These are phyloP conservation scores for Pachycephus smyrnensis DNA, from an alignment of 2,888 invertebrate species.

Conservation along the genomic window DNA sequence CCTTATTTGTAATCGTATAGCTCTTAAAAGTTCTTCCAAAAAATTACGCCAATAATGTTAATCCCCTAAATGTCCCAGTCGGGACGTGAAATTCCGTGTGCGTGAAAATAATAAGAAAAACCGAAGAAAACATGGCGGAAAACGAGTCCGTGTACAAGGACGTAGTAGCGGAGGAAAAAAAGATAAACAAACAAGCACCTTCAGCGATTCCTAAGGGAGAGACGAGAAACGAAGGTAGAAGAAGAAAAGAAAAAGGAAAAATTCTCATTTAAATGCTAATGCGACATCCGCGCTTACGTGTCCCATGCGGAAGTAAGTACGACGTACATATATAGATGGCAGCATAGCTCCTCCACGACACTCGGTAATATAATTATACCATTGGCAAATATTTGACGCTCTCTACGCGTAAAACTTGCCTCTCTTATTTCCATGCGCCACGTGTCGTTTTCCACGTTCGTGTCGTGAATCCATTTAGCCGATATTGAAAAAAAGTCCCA, in stretches of 20 bases:
- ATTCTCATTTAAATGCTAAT: constrained; percentile 12
- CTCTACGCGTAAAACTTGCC: constrained; percentile 17
- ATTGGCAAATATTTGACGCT: constrained; percentile 32
- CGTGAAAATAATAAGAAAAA: too few species aligned
- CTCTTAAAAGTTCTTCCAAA: too few species aligned
- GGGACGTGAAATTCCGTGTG: neutral
- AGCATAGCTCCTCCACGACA: neutral
- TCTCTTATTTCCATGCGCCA: constrained; percentile 18
- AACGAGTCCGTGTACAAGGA: neutral
- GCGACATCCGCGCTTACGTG: constrained; percentile 1
- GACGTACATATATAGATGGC: neutral
- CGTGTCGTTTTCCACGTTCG: constrained; percentile 27
- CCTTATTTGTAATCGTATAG: neutral
- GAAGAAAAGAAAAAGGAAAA: neutral
- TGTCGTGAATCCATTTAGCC: constrained; percentile 35
- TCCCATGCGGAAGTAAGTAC: neutral
- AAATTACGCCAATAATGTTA: neutral
- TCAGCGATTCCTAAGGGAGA: neutral
- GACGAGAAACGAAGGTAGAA: too few species aligned
- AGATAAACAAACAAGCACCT: neutral
- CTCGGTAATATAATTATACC: constrained; percentile 25
- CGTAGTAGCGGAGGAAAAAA: neutral
- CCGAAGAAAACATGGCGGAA: too few species aligned
- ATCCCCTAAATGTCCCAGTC: neutral
- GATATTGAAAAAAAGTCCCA: constrained; percentile 31